Evolutionary conservation across 2,797 vertebrate species (phyloP).

Genomic region (Cryptoblepharus egeriae): DNA sequence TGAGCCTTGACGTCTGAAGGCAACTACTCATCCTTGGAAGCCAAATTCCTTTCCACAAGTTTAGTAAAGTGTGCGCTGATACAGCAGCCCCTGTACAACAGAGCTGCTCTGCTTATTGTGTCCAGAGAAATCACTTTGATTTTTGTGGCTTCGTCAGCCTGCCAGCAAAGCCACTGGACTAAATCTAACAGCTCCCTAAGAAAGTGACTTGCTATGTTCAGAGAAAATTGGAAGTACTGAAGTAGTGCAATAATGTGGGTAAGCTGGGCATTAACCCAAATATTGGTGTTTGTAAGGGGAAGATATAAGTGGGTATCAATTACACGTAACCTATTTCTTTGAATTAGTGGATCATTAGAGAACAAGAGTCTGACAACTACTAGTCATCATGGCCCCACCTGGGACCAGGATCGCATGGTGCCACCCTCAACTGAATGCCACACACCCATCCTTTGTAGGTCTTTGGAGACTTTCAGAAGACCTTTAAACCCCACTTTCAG

Average conservation of each 20-base stretch:
- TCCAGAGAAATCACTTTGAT: constrained; percentile 11
- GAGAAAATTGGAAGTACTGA: not conserved
- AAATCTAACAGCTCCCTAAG: constrained; percentile 22
- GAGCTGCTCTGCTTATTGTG: constrained; percentile 14
- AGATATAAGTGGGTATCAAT: too few species aligned
- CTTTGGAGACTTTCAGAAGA: too few species aligned
- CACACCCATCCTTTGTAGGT: too few species aligned
- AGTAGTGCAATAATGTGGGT: not conserved
- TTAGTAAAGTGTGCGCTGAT: not conserved
- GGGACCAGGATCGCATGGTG: too few species aligned
- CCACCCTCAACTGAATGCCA: too few species aligned
- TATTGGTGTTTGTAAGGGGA: not conserved
- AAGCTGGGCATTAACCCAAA: not conserved
- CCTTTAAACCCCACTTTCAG: too few species aligned
- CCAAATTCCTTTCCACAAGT: not conserved
- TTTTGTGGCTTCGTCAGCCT: constrained; percentile 11
- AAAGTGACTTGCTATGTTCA: constrained; percentile 16
- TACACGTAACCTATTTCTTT: too few species aligned
- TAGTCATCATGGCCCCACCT: too few species aligned
- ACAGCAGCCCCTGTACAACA: constrained; percentile 1
- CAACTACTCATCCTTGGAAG: constrained; percentile 13
- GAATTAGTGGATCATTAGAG: too few species aligned
- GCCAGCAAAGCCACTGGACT: constrained; percentile 25
- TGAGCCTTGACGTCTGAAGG: constrained; percentile 8
- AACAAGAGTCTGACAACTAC: too few species aligned